phyloP scores from a whole-genome alignment of 2,888 invertebrate species.

The Pseudoips prasinana region DNA sequence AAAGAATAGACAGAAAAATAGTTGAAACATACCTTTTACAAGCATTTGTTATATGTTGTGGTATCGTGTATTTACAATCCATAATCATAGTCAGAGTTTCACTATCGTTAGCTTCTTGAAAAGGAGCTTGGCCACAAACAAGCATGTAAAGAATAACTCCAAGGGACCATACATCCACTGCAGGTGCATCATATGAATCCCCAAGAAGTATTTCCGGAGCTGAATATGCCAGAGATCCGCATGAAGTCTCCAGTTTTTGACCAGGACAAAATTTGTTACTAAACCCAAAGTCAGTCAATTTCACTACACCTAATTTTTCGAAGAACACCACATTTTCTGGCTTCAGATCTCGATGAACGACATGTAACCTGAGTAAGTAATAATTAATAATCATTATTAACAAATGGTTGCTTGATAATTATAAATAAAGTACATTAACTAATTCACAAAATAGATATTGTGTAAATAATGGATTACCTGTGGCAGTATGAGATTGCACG shows the following conservation, averaged over 20 bases:
- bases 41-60: conserved; percentile 91
- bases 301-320: conserved; percentile 97
- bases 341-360: conserved; percentile 94
- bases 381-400: conserved; percentile 1
- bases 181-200: conserved; percentile 99
- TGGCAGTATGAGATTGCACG: conserved; percentile 99
- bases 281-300: conserved; percentile 98
- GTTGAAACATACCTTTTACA: conserved; percentile 93
- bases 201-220: conserved; percentile 99
- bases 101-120: conserved; percentile 99
- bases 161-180: conserved; percentile 99
- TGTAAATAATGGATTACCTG: conserved; percentile 82
- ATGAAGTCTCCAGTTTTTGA: conserved; percentile 97
- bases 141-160: conserved; percentile 99
- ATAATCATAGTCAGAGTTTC: conserved; percentile 99
- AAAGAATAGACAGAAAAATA: no score
- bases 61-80: conserved; percentile 98
- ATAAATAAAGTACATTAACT: neutral
- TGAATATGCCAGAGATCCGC: conserved; percentile 99
- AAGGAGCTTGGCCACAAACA: conserved; percentile 98
- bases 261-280: conserved; percentile 98
- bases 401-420: conserved; percentile 46
- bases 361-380: conserved; percentile 77
- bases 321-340: conserved; percentile 99
- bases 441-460: neutral